phyloP scores from a whole-genome alignment of 2,113 vertebrate species.

The Tamias sibiricus region DNA sequence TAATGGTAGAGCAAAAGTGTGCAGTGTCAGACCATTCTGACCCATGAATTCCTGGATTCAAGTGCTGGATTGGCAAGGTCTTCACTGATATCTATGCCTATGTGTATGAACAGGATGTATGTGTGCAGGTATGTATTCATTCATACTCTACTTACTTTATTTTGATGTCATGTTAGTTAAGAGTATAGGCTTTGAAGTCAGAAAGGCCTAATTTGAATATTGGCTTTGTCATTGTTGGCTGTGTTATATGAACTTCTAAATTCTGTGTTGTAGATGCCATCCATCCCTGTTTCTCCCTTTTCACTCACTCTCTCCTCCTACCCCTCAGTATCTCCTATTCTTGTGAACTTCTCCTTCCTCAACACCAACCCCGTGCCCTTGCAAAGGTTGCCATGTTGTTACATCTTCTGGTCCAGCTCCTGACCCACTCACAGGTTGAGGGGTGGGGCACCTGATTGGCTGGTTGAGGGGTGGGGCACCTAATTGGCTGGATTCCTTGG shows the following conservation, averaged over 20 bases:
- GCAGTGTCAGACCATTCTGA: background rate
- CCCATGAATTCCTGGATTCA: background rate
- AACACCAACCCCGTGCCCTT: background rate
- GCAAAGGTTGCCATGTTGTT: background rate
- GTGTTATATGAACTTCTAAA: background rate
- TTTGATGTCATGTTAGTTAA: background rate
- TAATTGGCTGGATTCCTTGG: background rate
- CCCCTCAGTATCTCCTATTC: background rate
- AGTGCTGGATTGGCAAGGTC: background rate
- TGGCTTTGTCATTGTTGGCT: background rate
- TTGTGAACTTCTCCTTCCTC: background rate
- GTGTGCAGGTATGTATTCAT: background rate
- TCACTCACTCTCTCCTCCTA: accelerated
- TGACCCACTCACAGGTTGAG: background rate
- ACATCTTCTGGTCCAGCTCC: background rate
- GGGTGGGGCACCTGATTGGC: accelerated
- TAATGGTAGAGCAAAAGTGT: background rate
- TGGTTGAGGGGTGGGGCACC: background rate
- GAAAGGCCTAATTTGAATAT: background rate
- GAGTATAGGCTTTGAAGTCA: background rate
- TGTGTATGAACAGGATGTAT: background rate
- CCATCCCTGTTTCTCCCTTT: background rate
- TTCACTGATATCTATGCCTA: background rate
- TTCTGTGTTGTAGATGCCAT: background rate
- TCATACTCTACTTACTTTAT: background rate